Evolutionary conservation across 2,888 invertebrate species (phyloP), one percentile per base, ranked within the genome.

Genomic region (Chrysolina americana): DNA sequence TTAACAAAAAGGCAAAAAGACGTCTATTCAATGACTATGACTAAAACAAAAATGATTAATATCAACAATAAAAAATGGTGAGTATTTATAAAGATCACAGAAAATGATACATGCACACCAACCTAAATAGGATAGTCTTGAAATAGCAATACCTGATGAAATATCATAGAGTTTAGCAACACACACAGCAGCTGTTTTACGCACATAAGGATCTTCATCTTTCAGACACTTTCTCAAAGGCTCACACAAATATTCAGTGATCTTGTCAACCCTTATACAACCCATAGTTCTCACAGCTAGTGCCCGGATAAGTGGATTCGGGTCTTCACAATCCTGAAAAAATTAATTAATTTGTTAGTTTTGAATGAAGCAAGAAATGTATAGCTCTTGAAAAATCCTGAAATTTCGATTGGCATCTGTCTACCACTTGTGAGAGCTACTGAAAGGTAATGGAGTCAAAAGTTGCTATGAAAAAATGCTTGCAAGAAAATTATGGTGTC

Each of bases 271-370:
- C 15, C 99, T 93, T 86, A 99, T 99, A 88, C 99, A 99, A 70
- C 99, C 99, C 99, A 99, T 99, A 19, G 99, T 99, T 74, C 99
- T 92, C 41, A 99, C 99, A 47, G 99, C 99, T 85, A 99, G 89
- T 1, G 99, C 99, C 81, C 99, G 93, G 86, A 99, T 99, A 87
- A 99, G 90, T 41, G 99, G 99, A 90, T 99, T 99, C 13, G 98
- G 97, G 89, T 99, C 99, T 90, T 99, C 99, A 89, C 99, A 99
- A 89, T 99, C 99, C 97, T 98, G 47, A 21, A 41, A 47, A 74
- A 76, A 50, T 17, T 65, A 10, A 21, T 66, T 36, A 6, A 8
- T 36, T 36, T 6, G 36, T 36, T n/a, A n/a, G n/a, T n/a, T n/a
- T n/a, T 36, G 36, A 36, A 6, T 6, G 8, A 36, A 36, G 36